phyloP scores from a whole-genome alignment of 1,140 invertebrate genomes.

The Helicoverpa armigera region DNA sequence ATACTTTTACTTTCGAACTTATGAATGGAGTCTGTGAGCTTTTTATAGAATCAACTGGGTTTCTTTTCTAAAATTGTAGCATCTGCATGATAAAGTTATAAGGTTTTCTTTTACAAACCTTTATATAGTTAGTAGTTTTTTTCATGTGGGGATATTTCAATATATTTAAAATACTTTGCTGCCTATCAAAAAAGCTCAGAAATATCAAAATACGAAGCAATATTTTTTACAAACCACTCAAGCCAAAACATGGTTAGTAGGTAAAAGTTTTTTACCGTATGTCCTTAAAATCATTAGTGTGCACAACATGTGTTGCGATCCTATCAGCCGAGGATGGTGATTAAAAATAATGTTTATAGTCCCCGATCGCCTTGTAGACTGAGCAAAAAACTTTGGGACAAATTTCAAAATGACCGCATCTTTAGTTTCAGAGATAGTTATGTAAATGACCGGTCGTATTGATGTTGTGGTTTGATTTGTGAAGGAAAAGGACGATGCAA shows the following conservation, averaged over 20 bases:
- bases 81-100: background rate
- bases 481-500: background rate
- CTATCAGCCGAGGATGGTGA: conserved; percentile 63
- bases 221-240: conserved; percentile 51
- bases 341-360: conserved; percentile 73
- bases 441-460: conserved; percentile 20
- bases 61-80: background rate
- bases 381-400: conserved; percentile 57
- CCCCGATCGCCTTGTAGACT: conserved; percentile 44
- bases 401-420: conserved; percentile 56
- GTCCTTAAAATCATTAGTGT: conserved; percentile 73
- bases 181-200: background rate
- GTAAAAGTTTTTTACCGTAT: conserved; percentile 60
- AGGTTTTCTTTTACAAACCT: no score
- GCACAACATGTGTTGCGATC: conserved; percentile 76
- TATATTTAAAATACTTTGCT: background rate
- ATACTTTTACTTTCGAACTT: background rate
- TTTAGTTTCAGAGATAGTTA: conserved; percentile 21
- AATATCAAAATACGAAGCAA: background rate
- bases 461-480: background rate
- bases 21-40: background rate
- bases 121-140: no score
- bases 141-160: no score
- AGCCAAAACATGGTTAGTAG: conserved; percentile 48
- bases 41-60: background rate